Evolutionary conservation across 2,113 vertebrate species (phyloP).

Genomic region (Murina feae): DNA sequence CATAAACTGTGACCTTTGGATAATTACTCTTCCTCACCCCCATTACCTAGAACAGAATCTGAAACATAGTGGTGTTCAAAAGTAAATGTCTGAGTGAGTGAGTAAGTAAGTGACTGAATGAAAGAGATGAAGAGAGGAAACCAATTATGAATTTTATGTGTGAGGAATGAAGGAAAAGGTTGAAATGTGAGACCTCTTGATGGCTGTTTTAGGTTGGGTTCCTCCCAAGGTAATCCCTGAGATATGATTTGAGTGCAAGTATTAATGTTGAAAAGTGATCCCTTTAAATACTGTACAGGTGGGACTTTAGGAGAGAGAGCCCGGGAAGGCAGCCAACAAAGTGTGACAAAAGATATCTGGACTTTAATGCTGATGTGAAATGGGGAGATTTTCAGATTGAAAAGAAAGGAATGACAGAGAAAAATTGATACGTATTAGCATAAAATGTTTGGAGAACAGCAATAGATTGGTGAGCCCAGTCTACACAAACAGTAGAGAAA

Average conservation of each 20-base stretch:
- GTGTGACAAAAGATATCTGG: background rate
- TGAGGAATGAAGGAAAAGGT: background rate
- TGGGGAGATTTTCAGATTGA: background rate
- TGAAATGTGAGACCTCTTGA: background rate
- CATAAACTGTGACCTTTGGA: background rate
- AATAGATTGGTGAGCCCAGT: background rate
- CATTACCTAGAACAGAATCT: background rate
- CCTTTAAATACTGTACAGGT: background rate
- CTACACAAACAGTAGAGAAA: background rate
- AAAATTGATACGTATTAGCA: background rate
- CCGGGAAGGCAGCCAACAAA: background rate
- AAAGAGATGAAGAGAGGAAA: background rate
- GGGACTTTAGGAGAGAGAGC: too few relatives aligned
- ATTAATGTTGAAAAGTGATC: background rate
- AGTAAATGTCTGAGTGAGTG: background rate
- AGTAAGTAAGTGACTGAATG: background rate
- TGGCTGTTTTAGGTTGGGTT: background rate
- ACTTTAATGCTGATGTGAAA: background rate
- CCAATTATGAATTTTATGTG: background rate
- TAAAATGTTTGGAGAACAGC: background rate
- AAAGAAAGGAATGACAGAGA: background rate
- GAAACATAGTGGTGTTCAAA: background rate
- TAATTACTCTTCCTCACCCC: background rate
- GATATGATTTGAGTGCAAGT: background rate
- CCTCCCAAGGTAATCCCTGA: background rate